Percentiles rank a stretch among this genome's conserved stretches.
Evolutionary conservation across 1,140 invertebrate genomes (phyloP).

Genomic region (Calephelis virginiensis): DNA sequence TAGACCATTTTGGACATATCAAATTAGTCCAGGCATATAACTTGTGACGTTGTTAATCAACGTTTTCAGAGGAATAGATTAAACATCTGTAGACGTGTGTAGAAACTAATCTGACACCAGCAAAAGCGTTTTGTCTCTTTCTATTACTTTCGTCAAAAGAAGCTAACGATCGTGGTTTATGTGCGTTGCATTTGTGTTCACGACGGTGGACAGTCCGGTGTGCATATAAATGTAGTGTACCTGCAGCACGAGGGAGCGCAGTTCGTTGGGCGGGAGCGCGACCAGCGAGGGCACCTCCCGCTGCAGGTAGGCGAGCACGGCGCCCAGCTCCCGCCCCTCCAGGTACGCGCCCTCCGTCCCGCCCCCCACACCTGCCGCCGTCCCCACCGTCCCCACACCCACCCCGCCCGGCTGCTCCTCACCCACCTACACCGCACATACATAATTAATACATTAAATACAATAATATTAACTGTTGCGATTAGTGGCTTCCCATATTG

Average conservation of each 20-base stretch:
- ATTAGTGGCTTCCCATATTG: too few species aligned
- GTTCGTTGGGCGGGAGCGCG: constrained; percentile 68
- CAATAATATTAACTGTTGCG: too few species aligned
- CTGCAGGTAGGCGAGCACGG: constrained; percentile 73
- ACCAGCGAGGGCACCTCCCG: constrained; percentile 73
- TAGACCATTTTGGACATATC: too few species aligned
- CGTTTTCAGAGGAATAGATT: too few species aligned
- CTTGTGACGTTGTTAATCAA: too few species aligned
- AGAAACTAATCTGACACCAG: too few species aligned
- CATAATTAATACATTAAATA: not conserved
- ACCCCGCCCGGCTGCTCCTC: not conserved
- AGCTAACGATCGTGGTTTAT: too few species aligned
- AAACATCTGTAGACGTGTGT: too few species aligned
- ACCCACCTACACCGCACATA: not conserved
- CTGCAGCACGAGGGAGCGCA: constrained; percentile 71
- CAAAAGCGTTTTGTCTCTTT: too few species aligned
- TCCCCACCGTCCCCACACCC: constrained; percentile 19
- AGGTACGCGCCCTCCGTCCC: constrained; percentile 41
- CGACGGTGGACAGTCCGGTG: not conserved
- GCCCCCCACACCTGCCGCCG: constrained; percentile 28
- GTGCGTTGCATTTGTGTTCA: too few species aligned
- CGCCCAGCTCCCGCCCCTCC: constrained; percentile 69
- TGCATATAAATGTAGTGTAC: constrained; percentile 27
- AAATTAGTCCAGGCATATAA: too few species aligned
- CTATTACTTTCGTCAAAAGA: too few species aligned